These are phyloP conservation scores for Tinea semifulvella DNA, from an alignment of 2,888 invertebrate genomes.

Conservation along the genomic window DNA sequence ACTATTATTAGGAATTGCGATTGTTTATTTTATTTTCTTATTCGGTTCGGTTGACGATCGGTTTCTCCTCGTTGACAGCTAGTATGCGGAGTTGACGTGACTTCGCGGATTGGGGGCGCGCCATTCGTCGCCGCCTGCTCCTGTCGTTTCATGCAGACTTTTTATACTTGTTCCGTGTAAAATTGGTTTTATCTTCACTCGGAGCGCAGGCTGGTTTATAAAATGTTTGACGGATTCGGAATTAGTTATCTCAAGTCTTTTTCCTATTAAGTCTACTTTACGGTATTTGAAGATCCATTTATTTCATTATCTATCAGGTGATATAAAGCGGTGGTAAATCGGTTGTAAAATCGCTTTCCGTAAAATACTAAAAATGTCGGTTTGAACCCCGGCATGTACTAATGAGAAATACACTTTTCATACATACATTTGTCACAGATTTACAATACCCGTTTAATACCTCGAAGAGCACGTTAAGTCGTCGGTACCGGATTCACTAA, in stretches of 20 bases:
- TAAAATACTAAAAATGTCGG: too few species aligned
- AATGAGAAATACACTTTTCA: too few species aligned
- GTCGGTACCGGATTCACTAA: too few species aligned
- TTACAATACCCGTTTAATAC: too few species aligned
- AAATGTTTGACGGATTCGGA: constrained; percentile 54
- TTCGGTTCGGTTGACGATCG: constrained; percentile 32
- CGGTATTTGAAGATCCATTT: neutral
- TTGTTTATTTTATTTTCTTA: constrained; percentile 37
- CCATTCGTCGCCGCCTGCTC: neutral
- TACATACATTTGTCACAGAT: too few species aligned
- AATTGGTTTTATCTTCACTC: constrained; percentile 38
- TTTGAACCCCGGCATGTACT: too few species aligned
- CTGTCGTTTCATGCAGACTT: constrained; percentile 22
- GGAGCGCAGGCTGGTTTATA: constrained; percentile 39
- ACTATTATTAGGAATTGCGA: constrained; percentile 8
- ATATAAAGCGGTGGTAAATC: too few species aligned
- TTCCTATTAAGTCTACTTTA: neutral
- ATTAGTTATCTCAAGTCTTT: constrained; percentile 35
- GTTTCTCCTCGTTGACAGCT: constrained; percentile 39
- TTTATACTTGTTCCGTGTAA: constrained; percentile 36
- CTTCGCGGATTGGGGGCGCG: constrained; percentile 24
- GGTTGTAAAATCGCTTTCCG: too few species aligned
- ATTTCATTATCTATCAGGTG: too few species aligned
- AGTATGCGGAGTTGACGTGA: constrained; percentile 42
- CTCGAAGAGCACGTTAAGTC: too few species aligned